Conservation (phyloP, 2,797 vertebrate species). For the Octomys mimax region DNA sequence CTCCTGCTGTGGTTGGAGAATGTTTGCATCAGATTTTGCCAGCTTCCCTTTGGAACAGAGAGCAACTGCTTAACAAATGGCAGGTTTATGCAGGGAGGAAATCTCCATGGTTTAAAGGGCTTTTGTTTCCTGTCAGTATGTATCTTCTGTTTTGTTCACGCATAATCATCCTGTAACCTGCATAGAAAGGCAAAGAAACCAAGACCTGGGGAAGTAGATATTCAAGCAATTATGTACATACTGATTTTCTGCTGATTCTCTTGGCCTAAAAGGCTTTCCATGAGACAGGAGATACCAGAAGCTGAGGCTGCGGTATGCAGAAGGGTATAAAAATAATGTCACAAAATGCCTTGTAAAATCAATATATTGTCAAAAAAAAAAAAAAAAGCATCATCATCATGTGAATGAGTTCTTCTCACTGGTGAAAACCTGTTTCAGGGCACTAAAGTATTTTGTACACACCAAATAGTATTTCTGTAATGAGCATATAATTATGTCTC, state of each 20-base stretch:
- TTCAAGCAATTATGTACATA: conserved; percentile 57
- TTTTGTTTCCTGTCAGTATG: conserved; percentile 78
- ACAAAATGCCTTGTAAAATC: not conserved
- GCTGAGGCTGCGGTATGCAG: not conserved
- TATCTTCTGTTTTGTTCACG: conserved; percentile 78
- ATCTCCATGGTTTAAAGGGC: conserved; percentile 77
- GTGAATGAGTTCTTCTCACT: not conserved
- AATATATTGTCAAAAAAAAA: not conserved
- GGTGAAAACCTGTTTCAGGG: not conserved
- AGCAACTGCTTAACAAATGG: conserved; percentile 73
- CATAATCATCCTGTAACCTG: conserved; percentile 74
- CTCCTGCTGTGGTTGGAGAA: conserved; percentile 25
- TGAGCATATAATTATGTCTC: not conserved
- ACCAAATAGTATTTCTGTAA: not conserved
- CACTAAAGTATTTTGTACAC: not conserved
- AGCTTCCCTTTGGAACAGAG: conserved; percentile 71
- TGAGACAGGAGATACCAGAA: not conserved
- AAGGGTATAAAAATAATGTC: conserved; percentile 28
- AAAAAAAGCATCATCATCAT: not conserved
- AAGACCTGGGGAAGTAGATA: conserved; percentile 50
- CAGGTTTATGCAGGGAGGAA: conserved; percentile 75
- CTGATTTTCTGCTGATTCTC: conserved; percentile 47
- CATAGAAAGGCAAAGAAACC: conserved; percentile 62
- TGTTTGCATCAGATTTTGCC: conserved; percentile 63
- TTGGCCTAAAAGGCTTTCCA: conserved; percentile 56